These are phyloP conservation scores for Carassius gibelio DNA, from an alignment of 2,113 vertebrate genomes.

Conservation along the genomic window DNA sequence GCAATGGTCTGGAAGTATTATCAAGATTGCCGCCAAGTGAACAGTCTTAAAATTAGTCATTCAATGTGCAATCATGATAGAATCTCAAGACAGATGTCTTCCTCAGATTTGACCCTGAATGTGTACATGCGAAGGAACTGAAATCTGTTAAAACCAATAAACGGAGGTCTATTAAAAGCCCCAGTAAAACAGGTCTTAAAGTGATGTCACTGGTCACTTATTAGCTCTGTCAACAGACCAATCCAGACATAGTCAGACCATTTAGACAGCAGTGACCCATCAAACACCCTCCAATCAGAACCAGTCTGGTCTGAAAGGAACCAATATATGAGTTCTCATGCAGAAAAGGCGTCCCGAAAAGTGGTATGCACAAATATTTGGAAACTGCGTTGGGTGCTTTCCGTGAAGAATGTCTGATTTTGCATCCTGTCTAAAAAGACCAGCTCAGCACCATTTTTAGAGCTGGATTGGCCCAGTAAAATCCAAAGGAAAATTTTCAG, in stretches of 20 bases:
- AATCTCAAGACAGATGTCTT: not conserved
- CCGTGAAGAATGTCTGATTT: slow-evolving; percentile 17
- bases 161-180: not conserved
- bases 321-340: not conserved
- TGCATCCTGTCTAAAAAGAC: slow-evolving; percentile 39
- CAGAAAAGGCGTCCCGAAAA: not conserved
- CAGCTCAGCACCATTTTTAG: slow-evolving; percentile 4
- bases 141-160: not conserved
- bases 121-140: not conserved
- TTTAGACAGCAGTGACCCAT: slow-evolving; percentile 1
- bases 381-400: not conserved
- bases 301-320: not conserved
- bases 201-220: slow-evolving; percentile 14
- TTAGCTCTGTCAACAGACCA: slow-evolving; percentile 24
- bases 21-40: too few species aligned
- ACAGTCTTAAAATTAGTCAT: not conserved
- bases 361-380: slow-evolving; percentile 34
- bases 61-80: not conserved
- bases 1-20: too few species aligned
- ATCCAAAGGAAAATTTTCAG: not conserved
- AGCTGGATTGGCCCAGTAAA: not conserved
- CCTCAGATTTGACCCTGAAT: not conserved
- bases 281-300: not conserved
- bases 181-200: not conserved
- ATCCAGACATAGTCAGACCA: slow-evolving; percentile 23